A percentile compares a stretch with the other conserved stretches of the same genome.
Evolutionary conservation across 2,797 vertebrate genomes (phyloP).

Genomic region (Cetoscarus ocellatus): DNA sequence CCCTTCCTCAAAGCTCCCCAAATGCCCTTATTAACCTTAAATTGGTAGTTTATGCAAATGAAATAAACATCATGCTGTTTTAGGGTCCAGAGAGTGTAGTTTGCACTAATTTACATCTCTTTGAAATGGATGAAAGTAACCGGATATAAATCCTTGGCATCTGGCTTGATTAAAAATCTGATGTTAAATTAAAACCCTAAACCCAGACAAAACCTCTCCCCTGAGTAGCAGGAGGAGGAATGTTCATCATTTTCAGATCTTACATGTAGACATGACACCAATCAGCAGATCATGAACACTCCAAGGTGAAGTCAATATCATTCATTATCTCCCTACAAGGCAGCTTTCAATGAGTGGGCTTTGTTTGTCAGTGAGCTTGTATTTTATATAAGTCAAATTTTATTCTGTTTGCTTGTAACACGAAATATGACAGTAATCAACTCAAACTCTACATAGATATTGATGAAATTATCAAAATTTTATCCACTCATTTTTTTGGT

Average conservation of each 20-base stretch:
- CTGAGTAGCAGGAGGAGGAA: neutral
- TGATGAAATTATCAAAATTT: too few relatives aligned
- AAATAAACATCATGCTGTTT: slow-evolving; percentile 17
- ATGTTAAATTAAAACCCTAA: slow-evolving; percentile 2
- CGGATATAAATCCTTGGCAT: slow-evolving; percentile 6
- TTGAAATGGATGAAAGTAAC: slow-evolving; percentile 5
- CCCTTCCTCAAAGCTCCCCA: slow-evolving; percentile 16
- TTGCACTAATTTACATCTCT: slow-evolving; percentile 17
- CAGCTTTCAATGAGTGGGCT: too few relatives aligned
- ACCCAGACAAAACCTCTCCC: neutral
- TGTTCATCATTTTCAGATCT: too few relatives aligned
- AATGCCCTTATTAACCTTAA: slow-evolving; percentile 25
- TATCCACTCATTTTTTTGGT: too few relatives aligned
- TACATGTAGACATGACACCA: neutral
- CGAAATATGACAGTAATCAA: too few relatives aligned
- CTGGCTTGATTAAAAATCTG: neutral
- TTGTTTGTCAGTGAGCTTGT: too few relatives aligned
- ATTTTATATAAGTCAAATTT: too few relatives aligned
- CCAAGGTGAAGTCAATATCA: too few relatives aligned
- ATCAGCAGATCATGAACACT: too few relatives aligned
- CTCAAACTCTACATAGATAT: too few relatives aligned
- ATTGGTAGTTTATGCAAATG: slow-evolving; percentile 21
- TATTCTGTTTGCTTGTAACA: too few relatives aligned
- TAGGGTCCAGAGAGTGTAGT: slow-evolving; percentile 1
- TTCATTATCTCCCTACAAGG: too few relatives aligned